Conservation (phyloP, 2,113 vertebrate species). For the Synchiropus splendidus region DNA sequence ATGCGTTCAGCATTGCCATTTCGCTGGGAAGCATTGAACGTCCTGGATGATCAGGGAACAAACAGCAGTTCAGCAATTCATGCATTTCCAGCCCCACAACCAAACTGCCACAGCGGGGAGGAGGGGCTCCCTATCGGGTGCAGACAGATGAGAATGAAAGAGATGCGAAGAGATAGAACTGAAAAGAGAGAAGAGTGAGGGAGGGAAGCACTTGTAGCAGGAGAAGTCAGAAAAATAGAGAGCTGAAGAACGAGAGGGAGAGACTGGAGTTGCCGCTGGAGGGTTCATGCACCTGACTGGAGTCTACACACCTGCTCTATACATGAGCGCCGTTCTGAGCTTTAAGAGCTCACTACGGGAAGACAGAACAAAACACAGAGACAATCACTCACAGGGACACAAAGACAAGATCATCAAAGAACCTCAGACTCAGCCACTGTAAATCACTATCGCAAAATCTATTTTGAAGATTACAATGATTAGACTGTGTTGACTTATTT, state of each 20-base stretch:
- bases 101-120: slow-evolving; percentile 48
- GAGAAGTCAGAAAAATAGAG: slow-evolving; percentile 5
- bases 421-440: slow-evolving; percentile 51
- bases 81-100: slow-evolving; percentile 55
- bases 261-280: slow-evolving; percentile 16
- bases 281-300: slow-evolving; percentile 65
- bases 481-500: too few species aligned
- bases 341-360: slow-evolving; percentile 70
- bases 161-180: slow-evolving; percentile 2
- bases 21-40: slow-evolving; percentile 45
- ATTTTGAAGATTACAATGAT: too few species aligned
- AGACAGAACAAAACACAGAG: slow-evolving; percentile 68
- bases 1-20: slow-evolving; percentile 53
- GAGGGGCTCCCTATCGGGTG: slow-evolving; percentile 50
- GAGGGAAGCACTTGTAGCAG: too few species aligned
- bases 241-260: slow-evolving; percentile 17
- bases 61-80: slow-evolving; percentile 57
- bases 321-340: slow-evolving; percentile 64
- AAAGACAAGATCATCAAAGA: slow-evolving; percentile 65
- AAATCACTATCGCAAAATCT: slow-evolving; percentile 5
- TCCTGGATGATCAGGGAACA: slow-evolving; percentile 25
- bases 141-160: slow-evolving; percentile 12
- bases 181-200: too few species aligned
- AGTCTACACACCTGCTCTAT: slow-evolving; percentile 71
- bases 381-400: slow-evolving; percentile 67